A percentile compares a stretch with the other conserved stretches of the same genome.
Evolutionary conservation across 2,113 vertebrate genomes (phyloP).

Genomic region (Clarias gariepinus): DNA sequence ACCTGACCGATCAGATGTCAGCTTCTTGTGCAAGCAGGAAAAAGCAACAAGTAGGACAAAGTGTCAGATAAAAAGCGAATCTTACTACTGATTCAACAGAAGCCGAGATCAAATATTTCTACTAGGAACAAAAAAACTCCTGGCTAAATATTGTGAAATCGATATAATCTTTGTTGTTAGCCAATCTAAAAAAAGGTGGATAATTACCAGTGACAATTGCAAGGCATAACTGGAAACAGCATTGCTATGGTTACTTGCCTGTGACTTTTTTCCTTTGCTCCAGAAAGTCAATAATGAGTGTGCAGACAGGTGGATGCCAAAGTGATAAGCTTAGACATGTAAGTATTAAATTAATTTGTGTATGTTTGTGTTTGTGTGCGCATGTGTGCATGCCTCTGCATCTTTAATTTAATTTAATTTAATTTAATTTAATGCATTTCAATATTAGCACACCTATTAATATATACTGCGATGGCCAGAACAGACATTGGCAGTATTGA

Average conservation of each 20-base stretch:
- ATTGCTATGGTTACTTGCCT: neutral
- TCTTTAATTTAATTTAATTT: too few relatives aligned
- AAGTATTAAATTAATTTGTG: neutral
- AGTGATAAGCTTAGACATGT: neutral
- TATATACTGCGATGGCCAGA: neutral
- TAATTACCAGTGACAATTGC: neutral
- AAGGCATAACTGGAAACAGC: neutral
- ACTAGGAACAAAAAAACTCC: neutral
- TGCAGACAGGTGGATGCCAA: neutral
- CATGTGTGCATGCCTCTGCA: neutral
- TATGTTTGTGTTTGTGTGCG: neutral
- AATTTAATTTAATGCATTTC: neutral
- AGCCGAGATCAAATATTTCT: neutral
- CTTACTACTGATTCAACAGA: neutral
- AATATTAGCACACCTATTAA: neutral
- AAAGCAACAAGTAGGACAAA: neutral
- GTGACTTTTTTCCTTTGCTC: neutral
- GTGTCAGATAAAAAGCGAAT: neutral
- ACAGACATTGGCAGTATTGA: neutral
- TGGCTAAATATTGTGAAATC: neutral
- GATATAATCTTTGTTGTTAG: neutral
- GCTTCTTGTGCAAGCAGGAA: neutral
- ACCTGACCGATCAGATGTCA: neutral
- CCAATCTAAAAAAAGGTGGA: neutral
- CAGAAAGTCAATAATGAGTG: neutral